Conservation (phyloP, 1,140 invertebrate genomes). For the Bicyclus anynana region DNA sequence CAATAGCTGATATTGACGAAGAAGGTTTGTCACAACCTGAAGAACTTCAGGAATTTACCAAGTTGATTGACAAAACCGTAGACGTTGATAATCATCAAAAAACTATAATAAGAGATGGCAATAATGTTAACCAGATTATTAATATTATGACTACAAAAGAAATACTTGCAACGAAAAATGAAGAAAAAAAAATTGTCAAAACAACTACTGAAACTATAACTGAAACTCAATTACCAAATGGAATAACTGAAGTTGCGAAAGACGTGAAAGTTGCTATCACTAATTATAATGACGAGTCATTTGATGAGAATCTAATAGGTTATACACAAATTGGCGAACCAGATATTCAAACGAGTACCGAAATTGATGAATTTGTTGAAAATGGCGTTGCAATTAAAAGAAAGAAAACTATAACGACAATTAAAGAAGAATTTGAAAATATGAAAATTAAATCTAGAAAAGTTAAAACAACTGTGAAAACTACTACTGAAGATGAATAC, state of each 20-base stretch:
- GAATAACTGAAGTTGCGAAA: constrained; percentile 61
- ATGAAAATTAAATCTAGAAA: constrained; percentile 45
- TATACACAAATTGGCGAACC: constrained; percentile 52
- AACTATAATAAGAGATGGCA: constrained; percentile 48
- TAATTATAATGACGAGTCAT: constrained; percentile 48
- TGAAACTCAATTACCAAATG: constrained; percentile 61
- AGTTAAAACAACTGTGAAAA: constrained; percentile 64
- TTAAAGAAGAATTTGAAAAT: constrained; percentile 59
- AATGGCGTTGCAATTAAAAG: constrained; percentile 51
- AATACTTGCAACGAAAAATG: constrained; percentile 47
- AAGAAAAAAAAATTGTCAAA: constrained; percentile 58
- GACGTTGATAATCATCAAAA: constrained; percentile 56
- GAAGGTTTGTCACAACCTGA: constrained; percentile 24
- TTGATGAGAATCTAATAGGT: constrained; percentile 60
- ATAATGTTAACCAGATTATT: constrained; percentile 58
- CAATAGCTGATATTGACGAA: constrained; percentile 44
- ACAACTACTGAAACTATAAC: constrained; percentile 73
- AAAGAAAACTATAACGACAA: constrained; percentile 60
- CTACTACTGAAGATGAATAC: constrained; percentile 63
- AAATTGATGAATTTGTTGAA: constrained; percentile 49
- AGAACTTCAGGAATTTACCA: constrained; percentile 34
- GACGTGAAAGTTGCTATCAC: constrained; percentile 67
- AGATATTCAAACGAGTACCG: constrained; percentile 38
- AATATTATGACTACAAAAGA: constrained; percentile 70
- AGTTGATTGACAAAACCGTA: constrained; percentile 55